Evolutionary conservation across 2,113 vertebrate species (phyloP).

Genomic region (Riparia riparia): DNA sequence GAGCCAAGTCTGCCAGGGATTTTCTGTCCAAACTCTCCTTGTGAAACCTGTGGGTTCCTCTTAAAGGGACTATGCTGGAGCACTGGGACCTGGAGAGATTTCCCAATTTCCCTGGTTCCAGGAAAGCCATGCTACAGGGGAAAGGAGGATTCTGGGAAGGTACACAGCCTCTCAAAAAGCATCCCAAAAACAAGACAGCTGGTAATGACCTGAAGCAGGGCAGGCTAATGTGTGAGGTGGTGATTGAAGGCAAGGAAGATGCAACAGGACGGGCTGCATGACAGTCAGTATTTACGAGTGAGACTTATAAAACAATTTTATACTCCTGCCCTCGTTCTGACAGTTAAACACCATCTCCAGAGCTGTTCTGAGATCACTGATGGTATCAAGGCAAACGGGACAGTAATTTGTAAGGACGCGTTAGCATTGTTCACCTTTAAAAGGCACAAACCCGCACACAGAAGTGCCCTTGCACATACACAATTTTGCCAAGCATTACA

Average conservation of each 20-base stretch:
- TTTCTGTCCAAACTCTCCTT: background rate
- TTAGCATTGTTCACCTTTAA: background rate
- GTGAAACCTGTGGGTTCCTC: background rate
- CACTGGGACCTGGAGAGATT: background rate
- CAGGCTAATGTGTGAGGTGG: background rate
- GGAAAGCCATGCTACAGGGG: background rate
- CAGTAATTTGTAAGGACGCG: slow-evolving; percentile 21
- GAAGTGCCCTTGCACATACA: background rate
- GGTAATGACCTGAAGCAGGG: background rate
- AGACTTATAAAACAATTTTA: background rate
- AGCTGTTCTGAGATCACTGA: slow-evolving; percentile 35
- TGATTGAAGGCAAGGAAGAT: background rate
- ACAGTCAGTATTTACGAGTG: background rate
- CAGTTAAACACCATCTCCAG: background rate
- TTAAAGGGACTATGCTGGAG: background rate
- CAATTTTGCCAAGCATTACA: background rate
- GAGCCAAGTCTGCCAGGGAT: background rate
- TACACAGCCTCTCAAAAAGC: background rate
- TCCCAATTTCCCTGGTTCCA: background rate
- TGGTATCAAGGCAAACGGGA: slow-evolving; percentile 7
- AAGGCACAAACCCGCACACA: background rate
- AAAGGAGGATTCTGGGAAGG: background rate
- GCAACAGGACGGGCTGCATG: background rate
- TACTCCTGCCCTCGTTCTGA: background rate
- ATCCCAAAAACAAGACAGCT: background rate